Conservation (phyloP, 2,888 invertebrate species). For the Oscheius sp. region DNA sequence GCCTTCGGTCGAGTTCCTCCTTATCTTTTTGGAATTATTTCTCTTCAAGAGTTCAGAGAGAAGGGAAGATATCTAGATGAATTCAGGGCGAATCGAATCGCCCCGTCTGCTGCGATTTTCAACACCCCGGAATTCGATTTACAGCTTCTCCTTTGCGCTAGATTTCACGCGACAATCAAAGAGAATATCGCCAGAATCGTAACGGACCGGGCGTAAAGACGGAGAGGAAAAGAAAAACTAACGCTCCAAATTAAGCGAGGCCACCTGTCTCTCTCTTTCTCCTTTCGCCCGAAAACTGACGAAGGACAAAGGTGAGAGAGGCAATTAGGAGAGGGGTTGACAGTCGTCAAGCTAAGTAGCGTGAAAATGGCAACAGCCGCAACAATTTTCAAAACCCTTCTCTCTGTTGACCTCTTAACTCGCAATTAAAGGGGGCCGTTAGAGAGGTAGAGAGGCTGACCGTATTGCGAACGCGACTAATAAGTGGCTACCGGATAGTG, state of each 20-base stretch:
- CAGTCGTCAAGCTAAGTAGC: neutral
- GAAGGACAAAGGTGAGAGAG: constrained; percentile 28
- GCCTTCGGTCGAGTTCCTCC: no score
- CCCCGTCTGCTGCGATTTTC: constrained; percentile 21
- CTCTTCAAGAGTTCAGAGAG: no score
- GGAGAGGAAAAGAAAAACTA: constrained; percentile 13
- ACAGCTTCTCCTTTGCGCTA: constrained; percentile 30
- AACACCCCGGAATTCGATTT: constrained; percentile 30
- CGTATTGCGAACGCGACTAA: no score
- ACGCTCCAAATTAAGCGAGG: constrained; percentile 21
- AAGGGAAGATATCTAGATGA: no score
- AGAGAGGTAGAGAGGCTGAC: no score
- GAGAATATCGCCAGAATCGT: neutral
- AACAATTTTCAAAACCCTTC: no score
- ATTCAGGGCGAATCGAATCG: constrained; percentile 19
- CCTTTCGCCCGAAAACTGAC: constrained; percentile 12
- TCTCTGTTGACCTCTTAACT: neutral
- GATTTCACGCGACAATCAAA: constrained; percentile 31
- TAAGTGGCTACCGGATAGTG: constrained; percentile 20
- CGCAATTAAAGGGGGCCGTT: neutral
- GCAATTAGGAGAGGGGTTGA: constrained; percentile 16
- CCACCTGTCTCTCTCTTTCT: neutral
- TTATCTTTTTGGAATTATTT: no score
- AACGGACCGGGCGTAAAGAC: constrained; percentile 14
- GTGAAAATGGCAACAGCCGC: constrained; percentile 7